A percentile compares a stretch with the other conserved stretches of the same genome.
phyloP scores from a whole-genome alignment of 2,888 invertebrate species.

The Thereva nobilitata region DNA sequence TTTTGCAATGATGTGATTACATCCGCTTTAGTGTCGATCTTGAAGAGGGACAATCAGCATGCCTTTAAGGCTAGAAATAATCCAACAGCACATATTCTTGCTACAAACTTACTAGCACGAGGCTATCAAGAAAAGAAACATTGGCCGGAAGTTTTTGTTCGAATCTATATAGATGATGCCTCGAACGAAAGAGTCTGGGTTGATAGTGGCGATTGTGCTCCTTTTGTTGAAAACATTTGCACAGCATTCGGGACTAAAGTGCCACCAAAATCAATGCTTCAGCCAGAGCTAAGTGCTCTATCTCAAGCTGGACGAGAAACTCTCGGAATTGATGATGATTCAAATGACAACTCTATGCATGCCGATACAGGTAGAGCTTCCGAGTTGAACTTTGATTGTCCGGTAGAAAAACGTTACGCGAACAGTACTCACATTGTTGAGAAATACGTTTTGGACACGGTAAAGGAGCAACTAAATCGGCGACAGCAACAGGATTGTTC shows the following conservation, averaged over 20 bases:
- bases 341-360: slow-evolving; percentile 53
- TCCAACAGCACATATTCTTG: slow-evolving; percentile 77
- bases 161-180: slow-evolving; percentile 93
- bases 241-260: slow-evolving; percentile 58
- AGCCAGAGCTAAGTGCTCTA: slow-evolving; percentile 46
- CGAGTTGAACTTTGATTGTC: slow-evolving; percentile 59
- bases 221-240: slow-evolving; percentile 88
- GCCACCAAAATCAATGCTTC: slow-evolving; percentile 49
- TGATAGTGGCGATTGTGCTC: slow-evolving; percentile 87
- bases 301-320: slow-evolving; percentile 41
- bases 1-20: slow-evolving; percentile 76
- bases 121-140: slow-evolving; percentile 80
- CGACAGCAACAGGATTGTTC: slow-evolving; percentile 85
- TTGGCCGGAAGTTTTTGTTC: slow-evolving; percentile 92
- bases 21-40: slow-evolving; percentile 77
- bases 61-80: slow-evolving; percentile 79
- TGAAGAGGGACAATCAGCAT: slow-evolving; percentile 76
- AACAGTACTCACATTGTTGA: slow-evolving; percentile 62
- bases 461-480: slow-evolving; percentile 84
- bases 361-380: slow-evolving; percentile 56
- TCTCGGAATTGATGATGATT: slow-evolving; percentile 61
- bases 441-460: slow-evolving; percentile 79
- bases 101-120: slow-evolving; percentile 80
- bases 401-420: slow-evolving; percentile 63
- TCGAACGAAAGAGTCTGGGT: slow-evolving; percentile 93